Evolutionary conservation across 1,140 invertebrate species (phyloP), one percentile per base, ranked within the genome.

Genomic region (Asbolus verrucosus): DNA sequence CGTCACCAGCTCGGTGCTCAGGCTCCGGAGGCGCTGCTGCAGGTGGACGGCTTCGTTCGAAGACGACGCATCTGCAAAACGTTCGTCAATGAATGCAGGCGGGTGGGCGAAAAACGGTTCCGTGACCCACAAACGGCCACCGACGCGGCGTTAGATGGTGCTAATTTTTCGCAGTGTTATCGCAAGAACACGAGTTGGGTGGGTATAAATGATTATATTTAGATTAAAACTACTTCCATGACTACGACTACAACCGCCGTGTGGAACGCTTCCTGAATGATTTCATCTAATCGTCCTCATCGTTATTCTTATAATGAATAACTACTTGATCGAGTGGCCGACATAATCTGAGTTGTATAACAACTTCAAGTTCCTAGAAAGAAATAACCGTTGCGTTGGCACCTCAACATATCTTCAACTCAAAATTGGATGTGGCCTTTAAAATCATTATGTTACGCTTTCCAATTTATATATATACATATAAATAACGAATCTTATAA

Each of bases 21-120:
- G 86, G 82, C 91, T 94, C 72, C 93, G 91, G 71, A 96, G 85
- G 63, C 93, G 88, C 79, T 95, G 93, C 83, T 96, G 93, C 73
- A 95, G 84, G 79, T 95, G 93, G 73, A 94, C 94, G 36, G 94
- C 94, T 65, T 96, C 94, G 84, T 94, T 95, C 74, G 93, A 94
- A 33, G 93, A 95, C 70, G 93, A 94, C 70, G 93, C 93, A 92
- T 95, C 94, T 96, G 85, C 5, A 87, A 88, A 36, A 36, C 11
- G 5, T 36, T 36, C 33, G n/a, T 36, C 5, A n/a, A 11, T 36
- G 24, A 27, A 8, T 8, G 24, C 3, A 27, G 24, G 24, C 36
- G 15, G 15, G 36, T 65, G 36, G 36, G 61, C 46, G 39, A 31
- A 46, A 41, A 65, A 31, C 43, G 19, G 63, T 65, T 18, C 14